Evolutionary conservation across 2,888 invertebrate genomes (phyloP).

Genomic region (Hirtodrosophila confusa): DNA sequence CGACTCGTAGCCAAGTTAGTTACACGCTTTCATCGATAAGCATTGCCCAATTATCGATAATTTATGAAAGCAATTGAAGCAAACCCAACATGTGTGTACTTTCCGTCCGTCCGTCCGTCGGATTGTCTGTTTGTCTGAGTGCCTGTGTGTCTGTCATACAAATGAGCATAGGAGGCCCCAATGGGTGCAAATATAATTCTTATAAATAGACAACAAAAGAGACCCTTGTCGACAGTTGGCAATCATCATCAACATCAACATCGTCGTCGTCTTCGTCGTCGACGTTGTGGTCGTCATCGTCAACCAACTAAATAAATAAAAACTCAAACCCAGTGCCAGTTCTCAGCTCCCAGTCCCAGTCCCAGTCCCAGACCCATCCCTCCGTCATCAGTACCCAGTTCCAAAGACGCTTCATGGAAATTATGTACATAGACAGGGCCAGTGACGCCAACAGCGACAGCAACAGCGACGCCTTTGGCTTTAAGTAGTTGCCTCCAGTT

Average conservation of each 20-base stretch:
- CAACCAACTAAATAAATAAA: conserved; percentile 69
- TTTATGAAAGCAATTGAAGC: conserved; percentile 68
- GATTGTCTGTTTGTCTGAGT: conserved; percentile 11
- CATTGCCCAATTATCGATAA: conserved; percentile 72
- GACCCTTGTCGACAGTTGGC: conserved; percentile 77
- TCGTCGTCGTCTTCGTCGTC: conserved; percentile 9
- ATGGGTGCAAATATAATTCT: conserved; percentile 75
- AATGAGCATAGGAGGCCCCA: conserved; percentile 57
- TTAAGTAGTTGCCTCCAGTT: conserved; percentile 24
- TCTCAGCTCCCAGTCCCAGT: conserved; percentile 16
- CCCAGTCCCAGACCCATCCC: conserved; percentile 6
- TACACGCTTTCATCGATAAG: conserved; percentile 49
- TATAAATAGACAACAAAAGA: conserved; percentile 75
- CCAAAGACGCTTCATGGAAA: conserved; percentile 29
- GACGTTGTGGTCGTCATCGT: neutral
- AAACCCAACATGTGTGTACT: conserved; percentile 51
- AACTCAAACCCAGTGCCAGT: conserved; percentile 29
- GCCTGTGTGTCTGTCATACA: conserved; percentile 47
- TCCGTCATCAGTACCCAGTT: conserved; percentile 6
- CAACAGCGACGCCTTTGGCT: conserved; percentile 15
- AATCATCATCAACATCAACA: conserved; percentile 52
- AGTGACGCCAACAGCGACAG: conserved; percentile 22
- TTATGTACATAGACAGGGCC: conserved; percentile 14
- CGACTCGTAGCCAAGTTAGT: no score
- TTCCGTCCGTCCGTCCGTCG: conserved; percentile 12